phyloP scores from a whole-genome alignment of 2,797 vertebrate genomes.

The Spheniscus humboldti region DNA sequence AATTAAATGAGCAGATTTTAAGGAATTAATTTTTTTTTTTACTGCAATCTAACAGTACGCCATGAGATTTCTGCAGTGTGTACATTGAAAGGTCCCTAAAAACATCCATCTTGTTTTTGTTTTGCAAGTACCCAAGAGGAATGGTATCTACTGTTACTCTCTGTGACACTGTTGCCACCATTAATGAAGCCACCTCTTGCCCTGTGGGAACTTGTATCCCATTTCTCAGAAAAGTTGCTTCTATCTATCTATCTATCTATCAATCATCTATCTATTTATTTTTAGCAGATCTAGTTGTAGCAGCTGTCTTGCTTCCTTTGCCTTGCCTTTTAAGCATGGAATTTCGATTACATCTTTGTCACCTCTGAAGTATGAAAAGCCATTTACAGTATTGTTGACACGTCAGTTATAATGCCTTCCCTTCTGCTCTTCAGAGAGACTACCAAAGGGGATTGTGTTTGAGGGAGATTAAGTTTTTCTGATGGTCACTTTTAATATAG shows the following conservation, averaged over 20 bases:
- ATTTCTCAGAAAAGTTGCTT: not conserved
- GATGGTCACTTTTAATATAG: not conserved
- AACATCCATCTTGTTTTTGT: not conserved
- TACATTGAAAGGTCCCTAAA: not conserved
- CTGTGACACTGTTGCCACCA: not conserved
- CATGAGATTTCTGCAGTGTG: not conserved
- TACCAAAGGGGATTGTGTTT: not conserved
- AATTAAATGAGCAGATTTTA: not conserved
- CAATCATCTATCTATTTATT: not conserved
- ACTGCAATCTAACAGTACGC: not conserved
- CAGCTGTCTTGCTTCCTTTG: slow-evolving; percentile 15
- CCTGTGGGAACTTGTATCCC: not conserved
- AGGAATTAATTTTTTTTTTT: not conserved
- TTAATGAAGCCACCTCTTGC: not conserved
- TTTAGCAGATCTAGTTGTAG: not conserved
- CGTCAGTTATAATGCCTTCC: not conserved
- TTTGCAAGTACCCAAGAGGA: not conserved
- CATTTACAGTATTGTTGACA: slow-evolving; percentile 1
- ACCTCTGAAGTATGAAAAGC: slow-evolving; percentile 5
- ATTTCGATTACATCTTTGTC: slow-evolving; percentile 32
- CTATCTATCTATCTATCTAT: not conserved
- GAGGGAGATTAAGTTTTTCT: not conserved
- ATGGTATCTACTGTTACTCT: not conserved
- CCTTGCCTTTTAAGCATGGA: slow-evolving; percentile 12
- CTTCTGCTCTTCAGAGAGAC: not conserved